Percentiles rank a stretch among this genome's conserved stretches.
Evolutionary conservation across 1,140 invertebrate genomes (phyloP).

Genomic region (Vollenhovia emeryi): DNA sequence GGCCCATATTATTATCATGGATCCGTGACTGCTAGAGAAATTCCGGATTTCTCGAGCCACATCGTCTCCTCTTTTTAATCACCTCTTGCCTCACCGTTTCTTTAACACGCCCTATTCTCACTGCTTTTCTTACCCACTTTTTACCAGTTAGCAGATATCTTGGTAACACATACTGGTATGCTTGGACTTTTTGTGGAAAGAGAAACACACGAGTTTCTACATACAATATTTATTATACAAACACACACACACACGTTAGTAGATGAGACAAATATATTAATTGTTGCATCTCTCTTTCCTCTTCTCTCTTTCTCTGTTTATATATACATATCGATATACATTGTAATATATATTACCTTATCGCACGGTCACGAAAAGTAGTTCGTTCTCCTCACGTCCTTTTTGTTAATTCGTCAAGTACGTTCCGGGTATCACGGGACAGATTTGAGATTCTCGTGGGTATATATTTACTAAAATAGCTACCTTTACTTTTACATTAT

Average conservation of each 20-base stretch:
- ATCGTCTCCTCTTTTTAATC: constrained; percentile 30
- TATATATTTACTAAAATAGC: background rate
- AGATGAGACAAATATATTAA: constrained; percentile 69
- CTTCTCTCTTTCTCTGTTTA: constrained; percentile 48
- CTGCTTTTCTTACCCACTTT: constrained; percentile 81
- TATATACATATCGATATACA: constrained; percentile 27
- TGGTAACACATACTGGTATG: constrained; percentile 76
- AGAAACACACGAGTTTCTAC: constrained; percentile 69
- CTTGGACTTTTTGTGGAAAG: constrained; percentile 71
- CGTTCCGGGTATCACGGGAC: background rate
- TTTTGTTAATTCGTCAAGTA: constrained; percentile 25
- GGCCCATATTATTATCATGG: constrained; percentile 41
- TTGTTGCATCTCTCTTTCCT: constrained; percentile 69
- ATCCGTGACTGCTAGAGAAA: constrained; percentile 78
- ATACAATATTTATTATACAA: constrained; percentile 72
- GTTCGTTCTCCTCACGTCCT: constrained; percentile 29
- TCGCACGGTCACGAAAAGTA: constrained; percentile 63
- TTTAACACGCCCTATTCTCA: constrained; percentile 76
- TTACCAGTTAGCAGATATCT: constrained; percentile 77
- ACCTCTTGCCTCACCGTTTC: constrained; percentile 59
- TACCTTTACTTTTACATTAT: constrained; percentile 14
- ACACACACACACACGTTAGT: constrained; percentile 66
- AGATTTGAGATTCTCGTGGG: background rate
- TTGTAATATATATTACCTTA: constrained; percentile 51
- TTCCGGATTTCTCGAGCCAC: constrained; percentile 66